Base-by-base conservation (phyloP, 2,888 invertebrate species). In the Endomychus coccineus region DNA sequence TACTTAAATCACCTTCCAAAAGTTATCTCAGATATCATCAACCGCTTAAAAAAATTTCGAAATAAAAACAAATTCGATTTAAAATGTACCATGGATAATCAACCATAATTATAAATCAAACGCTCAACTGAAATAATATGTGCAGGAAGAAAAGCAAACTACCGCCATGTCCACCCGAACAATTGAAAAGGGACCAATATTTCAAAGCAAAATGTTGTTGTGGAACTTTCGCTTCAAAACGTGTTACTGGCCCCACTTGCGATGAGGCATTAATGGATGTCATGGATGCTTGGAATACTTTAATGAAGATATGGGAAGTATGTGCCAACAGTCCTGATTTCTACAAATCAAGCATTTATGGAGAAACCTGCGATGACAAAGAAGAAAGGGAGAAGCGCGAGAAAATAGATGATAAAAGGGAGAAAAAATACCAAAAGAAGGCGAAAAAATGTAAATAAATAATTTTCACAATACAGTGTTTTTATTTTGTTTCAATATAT, bases 311-410 rank as follows among this genome's bases (percentile, higher is more conserved):
- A n/a, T 12, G 27, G 7, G 34, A 34, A 3, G 34, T 21, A 14
- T 27, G 27, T 27, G 34, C 27, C 21, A 21, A 34, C 27, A 27
- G 27, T 34, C 34, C 34, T 1, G 10, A 34, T 9, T 34, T 21
- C 17, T 34, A 34, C 9, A 34, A 34, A 27, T 25, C 34, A 10
- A n/a, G 19, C 6, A 4, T 14, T 3, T 34, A 15, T 9, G 11
- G 9, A n/a, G 34, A 34, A 12, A 1, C 23, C 16, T 13, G 19
- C 16, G 12, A 19, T 1, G 34, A 34, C 9, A 21, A 19, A n/a
- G 25, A 7, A 27, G 14, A 19, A 17, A 34, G 27, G 9, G 14
- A 34, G 7, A 27, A 11, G 11, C 23, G 23, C 24, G 16, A 24
- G 5, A 33, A 33, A 24, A 21, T 12, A n/a, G 17, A 21, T 14